Base-by-base conservation (phyloP, 2,113 vertebrate genomes). In the Psammodynastes pulverulentus region DNA sequence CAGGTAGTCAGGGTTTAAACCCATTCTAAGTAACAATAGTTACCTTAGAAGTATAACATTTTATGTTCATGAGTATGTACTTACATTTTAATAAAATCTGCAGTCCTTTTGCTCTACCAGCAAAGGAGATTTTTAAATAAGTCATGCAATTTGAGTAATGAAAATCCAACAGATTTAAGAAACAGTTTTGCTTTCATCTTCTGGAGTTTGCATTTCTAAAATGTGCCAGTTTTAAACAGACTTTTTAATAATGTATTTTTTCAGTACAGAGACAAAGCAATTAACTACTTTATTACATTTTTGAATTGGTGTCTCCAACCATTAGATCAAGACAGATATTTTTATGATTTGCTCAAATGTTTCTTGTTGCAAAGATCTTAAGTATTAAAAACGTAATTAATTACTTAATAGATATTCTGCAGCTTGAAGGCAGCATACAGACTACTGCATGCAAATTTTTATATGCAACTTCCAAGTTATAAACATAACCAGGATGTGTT, bases 241-340 rank as follows among this genome's bases (percentile, higher is more conserved):
- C 43, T 85, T 89, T 85, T 92, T 86, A 89, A 92, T 92, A 92
- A 92, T 89, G 72, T 88, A 89, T 92, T 89, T 58, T 58, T 51
- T 43, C 72, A 92, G 79, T 89, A 48, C 43, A 89, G 87, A 85
- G 91, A 89, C 72, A 86, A 89, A 92, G 91, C 72, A 92, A 92
- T 92, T 92, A 92, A 86, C 87, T 89, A 51, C 39, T 85, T 92
- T 89, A 92, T 92, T 89, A 86, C 52, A 86, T 92, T 92, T 92
- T 85, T 89, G 91, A 92, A 89, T 79, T 88, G 46, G 79, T 10
- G 53, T 89, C 91, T 92, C 88, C 58, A 92, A 89, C 91, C 52
- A 89, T 89, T 92, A 89, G 91, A 88, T 89, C 72, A 89, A 92
- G 87, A 58, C 9, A 86, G 53, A 89, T 89, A 86, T 92, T 92